Evolutionary conservation across 2,888 invertebrate genomes (phyloP).

Genomic region (Plebejus argus): DNA sequence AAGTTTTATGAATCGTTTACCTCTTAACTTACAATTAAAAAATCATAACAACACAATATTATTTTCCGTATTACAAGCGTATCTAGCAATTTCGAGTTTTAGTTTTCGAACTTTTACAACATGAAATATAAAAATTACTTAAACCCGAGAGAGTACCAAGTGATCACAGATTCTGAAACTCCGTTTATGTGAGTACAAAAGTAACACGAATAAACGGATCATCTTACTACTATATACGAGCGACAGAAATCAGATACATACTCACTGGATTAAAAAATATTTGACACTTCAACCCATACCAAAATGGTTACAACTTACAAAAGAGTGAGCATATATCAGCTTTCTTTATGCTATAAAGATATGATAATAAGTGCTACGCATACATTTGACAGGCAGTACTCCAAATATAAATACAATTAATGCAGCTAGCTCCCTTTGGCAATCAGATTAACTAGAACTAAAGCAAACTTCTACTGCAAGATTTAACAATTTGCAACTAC

Average conservation of each 20-base stretch:
- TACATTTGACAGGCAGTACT: slow-evolving; percentile 64
- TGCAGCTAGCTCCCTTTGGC: slow-evolving; percentile 71
- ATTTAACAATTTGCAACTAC: not conserved
- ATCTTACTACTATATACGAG: slow-evolving; percentile 59
- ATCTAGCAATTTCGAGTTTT: slow-evolving; percentile 59
- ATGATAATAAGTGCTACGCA: slow-evolving; percentile 59
- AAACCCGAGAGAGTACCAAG: slow-evolving; percentile 79
- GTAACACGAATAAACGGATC: slow-evolving; percentile 69
- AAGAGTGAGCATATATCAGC: slow-evolving; percentile 64
- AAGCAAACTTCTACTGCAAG: slow-evolving; percentile 50
- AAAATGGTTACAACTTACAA: slow-evolving; percentile 26
- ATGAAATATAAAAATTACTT: slow-evolving; percentile 72
- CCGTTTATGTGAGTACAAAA: slow-evolving; percentile 72
- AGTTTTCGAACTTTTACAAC: slow-evolving; percentile 56
- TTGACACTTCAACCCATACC: slow-evolving; percentile 22
- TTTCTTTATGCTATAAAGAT: slow-evolving; percentile 62
- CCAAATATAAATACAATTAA: slow-evolving; percentile 65
- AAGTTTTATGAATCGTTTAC: slow-evolving; percentile 10
- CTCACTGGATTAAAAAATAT: slow-evolving; percentile 46
- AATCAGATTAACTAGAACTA: slow-evolving; percentile 53
- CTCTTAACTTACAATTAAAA: slow-evolving; percentile 45
- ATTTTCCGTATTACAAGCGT: slow-evolving; percentile 53
- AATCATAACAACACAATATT: slow-evolving; percentile 46
- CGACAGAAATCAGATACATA: slow-evolving; percentile 67
- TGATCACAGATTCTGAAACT: slow-evolving; percentile 78